Base-by-base conservation (phyloP, 1,140 invertebrate genomes). In the Macrobrachium nipponense region DNA sequence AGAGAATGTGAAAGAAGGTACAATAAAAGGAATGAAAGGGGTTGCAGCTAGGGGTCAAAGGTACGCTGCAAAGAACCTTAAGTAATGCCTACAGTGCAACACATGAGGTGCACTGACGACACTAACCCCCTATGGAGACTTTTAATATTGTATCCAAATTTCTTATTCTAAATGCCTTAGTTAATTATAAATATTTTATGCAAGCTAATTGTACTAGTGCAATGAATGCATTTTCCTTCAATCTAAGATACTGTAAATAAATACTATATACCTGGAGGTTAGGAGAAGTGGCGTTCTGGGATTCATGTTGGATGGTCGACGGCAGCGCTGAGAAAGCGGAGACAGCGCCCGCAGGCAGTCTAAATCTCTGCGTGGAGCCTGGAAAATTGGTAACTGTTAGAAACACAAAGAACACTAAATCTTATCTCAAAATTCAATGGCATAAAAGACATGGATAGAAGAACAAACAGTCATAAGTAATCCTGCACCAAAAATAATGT, bases 291-390 rank as follows among this genome's bases (percentile, higher is more conserved):
- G 64, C 44, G 86, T 79, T 64, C 76, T 75, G 43, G 80, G 75
- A 68, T 87, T 82, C 86, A 82, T 82, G 44, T 44, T 72, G 80
- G 66, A 80, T 44, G 80, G 59, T 64, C 80, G 80, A 58, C 80
- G 86, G 59, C 86, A 79, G 58, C 77, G 73, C 59, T 82, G 86
- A 20, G 86, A 87, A 23, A 87, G 80, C 14, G 86, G 86, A n/a
- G 86, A 87, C 66, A 87, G 66, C 73, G 80, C 86, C 86, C 86
- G 86, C 66, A 87, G 76, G 62, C 86, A 73, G 80, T 87, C 86
- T 76, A 87, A 72, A 59, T 82, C 86, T 61, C 80, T 43, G n/a
- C 73, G 86, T 68, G 80, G 76, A 27, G 73, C 80, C 86, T 87
- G 86, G 0, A 82, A 72, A 64, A 51, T 66, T 11, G 11, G n/a